Evolutionary conservation across 2,113 vertebrate genomes (phyloP).

Genomic region (Oncorhynchus gorbuscha): DNA sequence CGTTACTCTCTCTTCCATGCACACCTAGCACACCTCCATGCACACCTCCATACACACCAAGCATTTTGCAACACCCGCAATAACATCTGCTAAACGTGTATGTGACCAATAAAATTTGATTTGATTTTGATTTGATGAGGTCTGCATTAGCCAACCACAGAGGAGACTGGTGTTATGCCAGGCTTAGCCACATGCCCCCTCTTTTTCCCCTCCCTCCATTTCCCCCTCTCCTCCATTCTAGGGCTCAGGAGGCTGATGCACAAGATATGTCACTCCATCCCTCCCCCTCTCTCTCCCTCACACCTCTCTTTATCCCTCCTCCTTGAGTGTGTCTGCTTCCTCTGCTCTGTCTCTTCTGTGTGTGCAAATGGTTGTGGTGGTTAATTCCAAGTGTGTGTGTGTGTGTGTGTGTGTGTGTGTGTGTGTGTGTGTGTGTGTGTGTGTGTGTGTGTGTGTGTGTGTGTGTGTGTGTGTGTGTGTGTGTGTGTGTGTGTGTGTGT

Average conservation of each 20-base stretch:
- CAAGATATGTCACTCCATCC: background rate
- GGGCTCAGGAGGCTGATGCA: too few species aligned
- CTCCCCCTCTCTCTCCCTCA: background rate
- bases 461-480: constrained; percentile 18
- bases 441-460: too few species aligned
- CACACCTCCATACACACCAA: constrained; percentile 24
- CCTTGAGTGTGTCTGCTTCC: constrained; percentile 18
- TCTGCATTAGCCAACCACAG: constrained; percentile 55
- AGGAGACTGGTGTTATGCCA: constrained; percentile 1
- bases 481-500: constrained; percentile 3
- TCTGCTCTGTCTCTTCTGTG: constrained; percentile 22
- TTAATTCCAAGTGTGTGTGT: constrained; percentile 38
- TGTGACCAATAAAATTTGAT: too few species aligned
- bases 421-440: constrained; percentile 19
- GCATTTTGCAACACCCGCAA: constrained; percentile 1
- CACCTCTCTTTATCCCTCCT: constrained; percentile 1
- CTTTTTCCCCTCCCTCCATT: background rate
- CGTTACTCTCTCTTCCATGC: background rate
- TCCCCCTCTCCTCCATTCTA: constrained; percentile 1
- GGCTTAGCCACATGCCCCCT: background rate
- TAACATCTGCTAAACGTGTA: too few species aligned
- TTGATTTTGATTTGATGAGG: constrained; percentile 2
- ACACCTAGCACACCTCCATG: constrained; percentile 38
- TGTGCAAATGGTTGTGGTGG: constrained; percentile 58
- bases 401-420: too few species aligned